These are phyloP conservation scores for Drosophila melanosoma DNA, from an alignment of 2,888 invertebrate species.

Conservation along the genomic window DNA sequence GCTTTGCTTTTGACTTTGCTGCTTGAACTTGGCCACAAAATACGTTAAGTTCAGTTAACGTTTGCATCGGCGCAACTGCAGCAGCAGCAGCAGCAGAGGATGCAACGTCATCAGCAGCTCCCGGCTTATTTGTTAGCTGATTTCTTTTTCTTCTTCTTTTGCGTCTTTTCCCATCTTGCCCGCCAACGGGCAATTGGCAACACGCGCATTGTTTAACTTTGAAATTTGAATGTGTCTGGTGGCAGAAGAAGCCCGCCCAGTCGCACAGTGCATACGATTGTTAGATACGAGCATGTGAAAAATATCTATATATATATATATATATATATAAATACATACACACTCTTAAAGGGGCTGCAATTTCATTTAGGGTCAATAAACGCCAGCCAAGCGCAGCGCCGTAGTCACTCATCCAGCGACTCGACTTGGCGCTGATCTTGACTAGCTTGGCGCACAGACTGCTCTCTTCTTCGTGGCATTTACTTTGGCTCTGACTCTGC, in stretches of 20 bases:
- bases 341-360: constrained; percentile 35
- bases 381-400: constrained; percentile 62
- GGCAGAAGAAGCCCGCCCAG: constrained; percentile 1
- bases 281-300: constrained; percentile 49
- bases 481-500: not conserved
- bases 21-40: constrained; percentile 74
- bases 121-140: constrained; percentile 50
- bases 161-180: not conserved
- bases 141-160: constrained; percentile 26
- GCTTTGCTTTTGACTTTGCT: constrained; percentile 52
- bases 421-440: constrained; percentile 39
- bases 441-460: constrained; percentile 19
- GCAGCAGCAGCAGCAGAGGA: constrained; percentile 11
- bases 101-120: constrained; percentile 8
- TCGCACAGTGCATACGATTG: constrained; percentile 56
- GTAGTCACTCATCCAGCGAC: constrained; percentile 52
- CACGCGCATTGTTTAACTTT: constrained; percentile 60
- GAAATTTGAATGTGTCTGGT: constrained; percentile 62
- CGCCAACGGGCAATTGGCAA: constrained; percentile 30
- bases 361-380: constrained; percentile 81
- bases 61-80: constrained; percentile 46
- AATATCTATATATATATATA: not conserved
- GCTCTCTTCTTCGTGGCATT: not conserved
- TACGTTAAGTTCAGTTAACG: constrained; percentile 15
- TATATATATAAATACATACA: constrained; percentile 12